Conservation (phyloP, 2,888 invertebrate species). For the Melanchra persicariae region DNA sequence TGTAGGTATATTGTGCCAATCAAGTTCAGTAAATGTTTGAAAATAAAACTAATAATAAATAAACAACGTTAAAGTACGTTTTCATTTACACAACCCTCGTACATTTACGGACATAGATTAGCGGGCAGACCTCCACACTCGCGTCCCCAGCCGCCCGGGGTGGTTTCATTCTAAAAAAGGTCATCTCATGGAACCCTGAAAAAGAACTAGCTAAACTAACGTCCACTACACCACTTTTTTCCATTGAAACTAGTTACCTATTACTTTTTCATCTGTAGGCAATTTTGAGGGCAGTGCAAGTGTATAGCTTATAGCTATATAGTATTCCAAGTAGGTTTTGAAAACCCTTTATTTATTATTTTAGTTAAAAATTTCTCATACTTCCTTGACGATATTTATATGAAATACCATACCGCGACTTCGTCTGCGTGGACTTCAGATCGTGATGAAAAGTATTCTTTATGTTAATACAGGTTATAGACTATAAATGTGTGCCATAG, state of each 20-base stretch:
- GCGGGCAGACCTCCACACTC: constrained; percentile 12
- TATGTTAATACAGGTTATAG: no score
- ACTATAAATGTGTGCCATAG: no score
- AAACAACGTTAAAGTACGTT: background rate
- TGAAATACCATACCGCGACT: background rate
- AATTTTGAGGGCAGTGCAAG: background rate
- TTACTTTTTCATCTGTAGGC: constrained; percentile 9
- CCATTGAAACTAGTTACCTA: constrained; percentile 3
- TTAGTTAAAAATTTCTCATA: no score
- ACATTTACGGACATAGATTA: background rate
- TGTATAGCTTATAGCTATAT: no score
- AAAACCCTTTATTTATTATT: no score
- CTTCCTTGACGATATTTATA: no score
- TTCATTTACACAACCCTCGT: background rate
- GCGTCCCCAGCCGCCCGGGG: constrained; percentile 23
- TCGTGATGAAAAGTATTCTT: no score
- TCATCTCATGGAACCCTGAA: constrained; percentile 40
- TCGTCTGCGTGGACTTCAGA: no score
- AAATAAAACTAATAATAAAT: background rate
- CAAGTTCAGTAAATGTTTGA: background rate
- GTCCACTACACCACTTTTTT: constrained; percentile 21
- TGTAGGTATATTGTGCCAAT: no score
- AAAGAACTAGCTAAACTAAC: constrained; percentile 19
- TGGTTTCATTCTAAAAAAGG: constrained; percentile 36
- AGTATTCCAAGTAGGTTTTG: no score